These are phyloP conservation scores for Pristionchus exspectatus DNA, from an alignment of 2,888 invertebrate species.

Conservation along the genomic window DNA sequence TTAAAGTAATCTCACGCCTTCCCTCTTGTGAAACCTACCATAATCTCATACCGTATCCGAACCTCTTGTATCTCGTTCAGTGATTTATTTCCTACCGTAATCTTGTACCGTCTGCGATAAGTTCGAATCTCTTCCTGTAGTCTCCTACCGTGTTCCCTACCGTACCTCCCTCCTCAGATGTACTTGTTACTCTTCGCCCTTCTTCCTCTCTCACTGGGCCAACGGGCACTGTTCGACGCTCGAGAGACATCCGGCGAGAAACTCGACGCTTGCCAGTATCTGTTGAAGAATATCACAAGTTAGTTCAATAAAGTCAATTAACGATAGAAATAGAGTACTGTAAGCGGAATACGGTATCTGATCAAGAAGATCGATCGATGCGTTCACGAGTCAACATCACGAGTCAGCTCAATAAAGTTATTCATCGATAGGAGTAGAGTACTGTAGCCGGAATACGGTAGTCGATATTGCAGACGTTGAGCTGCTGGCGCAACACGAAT, in stretches of 20 bases:
- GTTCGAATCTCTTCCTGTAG: background rate
- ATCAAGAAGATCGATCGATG: no score
- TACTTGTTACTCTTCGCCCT: background rate
- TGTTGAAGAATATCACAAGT: conserved; percentile 67
- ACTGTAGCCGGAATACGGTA: conserved; percentile 3
- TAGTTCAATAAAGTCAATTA: background rate
- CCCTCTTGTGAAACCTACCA: background rate
- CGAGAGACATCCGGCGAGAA: conserved; percentile 67
- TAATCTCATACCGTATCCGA: conserved; percentile 9
- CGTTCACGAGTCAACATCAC: background rate
- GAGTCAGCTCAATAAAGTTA: background rate
- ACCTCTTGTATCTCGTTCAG: background rate
- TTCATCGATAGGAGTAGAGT: background rate
- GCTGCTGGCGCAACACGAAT: conserved; percentile 70
- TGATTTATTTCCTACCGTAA: no score
- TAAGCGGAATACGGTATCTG: background rate
- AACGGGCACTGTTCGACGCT: conserved; percentile 56
- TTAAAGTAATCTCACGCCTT: background rate
- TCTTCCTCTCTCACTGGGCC: background rate
- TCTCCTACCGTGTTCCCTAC: background rate
- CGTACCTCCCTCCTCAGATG: conserved; percentile 35
- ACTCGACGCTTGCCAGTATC: conserved; percentile 71
- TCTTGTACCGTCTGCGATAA: background rate
- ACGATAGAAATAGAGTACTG: background rate
- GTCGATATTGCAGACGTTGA: conserved; percentile 55